A percentile compares a stretch with the other conserved stretches of the same genome.
Evolutionary conservation across 2,797 vertebrate species (phyloP).

Genomic region (Octomys mimax): DNA sequence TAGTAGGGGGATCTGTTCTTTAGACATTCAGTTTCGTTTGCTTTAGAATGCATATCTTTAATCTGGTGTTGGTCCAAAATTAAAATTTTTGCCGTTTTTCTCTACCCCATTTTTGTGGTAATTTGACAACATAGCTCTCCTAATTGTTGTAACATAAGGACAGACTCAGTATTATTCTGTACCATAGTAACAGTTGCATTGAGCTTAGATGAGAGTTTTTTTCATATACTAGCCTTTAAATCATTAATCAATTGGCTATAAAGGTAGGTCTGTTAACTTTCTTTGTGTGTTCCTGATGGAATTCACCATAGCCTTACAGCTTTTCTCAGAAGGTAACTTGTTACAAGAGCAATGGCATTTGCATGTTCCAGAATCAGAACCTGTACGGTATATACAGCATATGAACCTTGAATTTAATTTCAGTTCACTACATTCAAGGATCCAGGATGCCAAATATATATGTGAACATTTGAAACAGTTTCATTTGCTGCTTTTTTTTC

Average conservation of each 20-base stretch:
- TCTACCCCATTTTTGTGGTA: conserved; percentile 85
- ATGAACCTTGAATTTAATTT: conserved; percentile 88
- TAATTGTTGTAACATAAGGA: conserved; percentile 87
- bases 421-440: conserved; percentile 90
- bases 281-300: conserved; percentile 91
- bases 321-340: conserved; percentile 90
- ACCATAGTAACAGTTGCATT: conserved; percentile 89
- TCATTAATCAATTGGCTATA: conserved; percentile 86
- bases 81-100: conserved; percentile 88
- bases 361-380: conserved; percentile 91
- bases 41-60: conserved; percentile 88
- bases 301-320: conserved; percentile 97
- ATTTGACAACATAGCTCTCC: conserved; percentile 86
- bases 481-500: conserved; percentile 92
- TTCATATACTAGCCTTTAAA: conserved; percentile 88
- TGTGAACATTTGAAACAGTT: conserved; percentile 90
- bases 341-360: conserved; percentile 89
- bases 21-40: conserved; percentile 83
- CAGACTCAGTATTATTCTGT: conserved; percentile 88
- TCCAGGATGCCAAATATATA: conserved; percentile 92
- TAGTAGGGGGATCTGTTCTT: conserved; percentile 86
- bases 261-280: conserved; percentile 90
- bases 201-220: conserved; percentile 86
- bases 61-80: conserved; percentile 89
- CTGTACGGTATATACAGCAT: conserved; percentile 89